These are phyloP conservation scores for Sesamia inferens DNA, from an alignment of 2,888 invertebrate genomes.

Conservation along the genomic window DNA sequence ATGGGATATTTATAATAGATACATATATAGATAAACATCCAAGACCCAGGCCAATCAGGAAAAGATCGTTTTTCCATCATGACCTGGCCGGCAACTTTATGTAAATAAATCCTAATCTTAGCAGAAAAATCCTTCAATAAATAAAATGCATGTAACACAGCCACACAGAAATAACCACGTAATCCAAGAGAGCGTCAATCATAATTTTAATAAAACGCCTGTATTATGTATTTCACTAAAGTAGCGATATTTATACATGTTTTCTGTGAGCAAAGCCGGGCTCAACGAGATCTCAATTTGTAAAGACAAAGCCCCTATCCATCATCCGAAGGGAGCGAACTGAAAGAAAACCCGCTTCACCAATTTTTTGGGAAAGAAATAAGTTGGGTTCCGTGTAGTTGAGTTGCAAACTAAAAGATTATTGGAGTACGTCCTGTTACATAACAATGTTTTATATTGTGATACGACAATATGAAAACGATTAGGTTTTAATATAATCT, in stretches of 20 bases:
- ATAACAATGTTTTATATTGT: not conserved
- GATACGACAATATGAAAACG: not conserved
- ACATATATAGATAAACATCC: too few relatives aligned
- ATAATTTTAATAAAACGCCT: slow-evolving; percentile 63
- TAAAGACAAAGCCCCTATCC: slow-evolving; percentile 78
- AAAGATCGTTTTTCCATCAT: too few relatives aligned
- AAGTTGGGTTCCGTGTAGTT: slow-evolving; percentile 52
- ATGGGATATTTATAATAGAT: too few relatives aligned
- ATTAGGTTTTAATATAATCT: too few relatives aligned
- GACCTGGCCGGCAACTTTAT: too few relatives aligned
- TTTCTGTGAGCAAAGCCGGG: slow-evolving; percentile 59
- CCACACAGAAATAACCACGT: slow-evolving; percentile 43
- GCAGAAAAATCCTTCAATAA: not conserved
- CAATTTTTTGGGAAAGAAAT: slow-evolving; percentile 46
- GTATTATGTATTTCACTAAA: slow-evolving; percentile 61
- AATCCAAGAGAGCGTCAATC: slow-evolving; percentile 59
- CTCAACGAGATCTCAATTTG: slow-evolving; percentile 77
- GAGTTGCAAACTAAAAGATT: slow-evolving; percentile 15
- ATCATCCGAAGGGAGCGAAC: slow-evolving; percentile 69
- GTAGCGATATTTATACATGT: slow-evolving; percentile 69
- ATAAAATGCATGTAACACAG: slow-evolving; percentile 22
- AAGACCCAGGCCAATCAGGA: too few relatives aligned
- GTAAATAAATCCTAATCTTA: not conserved
- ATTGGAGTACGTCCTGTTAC: not conserved
- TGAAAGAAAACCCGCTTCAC: slow-evolving; percentile 54